Evolutionary conservation across 2,888 invertebrate species (phyloP), one percentile per base, ranked within the genome.

Genomic region (Melanotus villosus): DNA sequence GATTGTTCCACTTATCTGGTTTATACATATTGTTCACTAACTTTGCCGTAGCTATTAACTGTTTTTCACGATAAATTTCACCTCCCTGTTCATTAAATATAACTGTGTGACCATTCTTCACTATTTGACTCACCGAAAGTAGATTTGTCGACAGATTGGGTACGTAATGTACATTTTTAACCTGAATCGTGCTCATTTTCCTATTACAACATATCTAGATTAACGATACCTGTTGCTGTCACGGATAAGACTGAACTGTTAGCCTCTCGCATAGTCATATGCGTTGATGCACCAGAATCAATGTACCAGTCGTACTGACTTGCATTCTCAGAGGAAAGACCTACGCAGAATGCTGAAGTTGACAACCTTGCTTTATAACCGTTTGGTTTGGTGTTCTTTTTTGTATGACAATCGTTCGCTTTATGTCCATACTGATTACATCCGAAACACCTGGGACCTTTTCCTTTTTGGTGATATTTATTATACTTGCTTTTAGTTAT

Each of bases 61-160:
- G 4, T 12, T 1, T 14, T 12, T 6, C 12, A 26, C 12, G 9
- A 26, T n/a, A 50, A 12, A 50, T 26, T 26, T 26, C 3, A 50
- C 50, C 10, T n/a, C 4, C 26, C 5, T 19, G 5, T 4, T 50
- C 19, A 30, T 50, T 12, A 26, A 50, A 50, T n/a, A 1, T 14
- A 9, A 50, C 50, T 26, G 4, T n/a, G 26, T 50, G 26, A 2
- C 50, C 26, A 12, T 50, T 50, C 12, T 50, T 50, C 14, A 23
- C 23, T 26, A 50, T 50, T n/a, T 23, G 23, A 50, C 30, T 47
- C 12, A 47, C 47, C n/a, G 47, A 47, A 19, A 47, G 10, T 10
- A 47, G 5, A 10, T 47, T 47, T n/a, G 30, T 18, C 1, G 50
- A 23, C 0, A 30, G 12, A 26, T 50, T 30, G 1, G 50, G 14